A percentile compares a stretch with the other conserved stretches of the same genome.
Conservation (phyloP, 2,797 vertebrate genomes). For the Dendrocincla fuliginosa region DNA sequence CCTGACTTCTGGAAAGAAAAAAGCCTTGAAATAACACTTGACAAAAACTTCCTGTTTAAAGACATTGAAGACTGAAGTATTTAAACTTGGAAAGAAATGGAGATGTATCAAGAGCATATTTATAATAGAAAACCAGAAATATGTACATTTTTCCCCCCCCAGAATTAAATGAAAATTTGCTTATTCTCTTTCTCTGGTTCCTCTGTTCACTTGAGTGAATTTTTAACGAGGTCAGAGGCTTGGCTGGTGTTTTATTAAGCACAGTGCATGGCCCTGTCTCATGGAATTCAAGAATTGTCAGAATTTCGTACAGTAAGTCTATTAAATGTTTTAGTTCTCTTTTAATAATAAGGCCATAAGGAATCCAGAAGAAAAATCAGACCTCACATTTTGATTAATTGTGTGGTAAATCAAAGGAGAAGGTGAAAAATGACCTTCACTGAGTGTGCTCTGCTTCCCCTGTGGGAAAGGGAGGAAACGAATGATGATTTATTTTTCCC, state of each 20-base stretch:
- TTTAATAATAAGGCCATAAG: background rate
- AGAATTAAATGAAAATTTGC: background rate
- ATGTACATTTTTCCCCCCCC: too few species aligned
- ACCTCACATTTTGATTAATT: conserved; percentile 11
- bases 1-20: background rate
- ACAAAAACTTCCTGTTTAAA: background rate
- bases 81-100: background rate
- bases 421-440: conserved; percentile 16
- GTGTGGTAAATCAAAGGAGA: background rate
- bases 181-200: background rate
- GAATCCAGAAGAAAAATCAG: background rate
- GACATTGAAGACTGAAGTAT: background rate
- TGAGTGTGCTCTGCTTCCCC: background rate
- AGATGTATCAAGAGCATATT: background rate
- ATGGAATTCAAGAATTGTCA: background rate
- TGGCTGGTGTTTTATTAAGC: background rate
- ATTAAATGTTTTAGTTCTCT: background rate
- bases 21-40: background rate
- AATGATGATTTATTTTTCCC: background rate
- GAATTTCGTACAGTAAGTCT: background rate
- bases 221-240: background rate
- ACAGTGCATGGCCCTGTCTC: background rate
- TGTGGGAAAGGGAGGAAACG: background rate
- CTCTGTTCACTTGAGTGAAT: background rate
- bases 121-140: background rate